phyloP scores from a whole-genome alignment of 2,113 vertebrate species.

The Xenopus laevis region DNA sequence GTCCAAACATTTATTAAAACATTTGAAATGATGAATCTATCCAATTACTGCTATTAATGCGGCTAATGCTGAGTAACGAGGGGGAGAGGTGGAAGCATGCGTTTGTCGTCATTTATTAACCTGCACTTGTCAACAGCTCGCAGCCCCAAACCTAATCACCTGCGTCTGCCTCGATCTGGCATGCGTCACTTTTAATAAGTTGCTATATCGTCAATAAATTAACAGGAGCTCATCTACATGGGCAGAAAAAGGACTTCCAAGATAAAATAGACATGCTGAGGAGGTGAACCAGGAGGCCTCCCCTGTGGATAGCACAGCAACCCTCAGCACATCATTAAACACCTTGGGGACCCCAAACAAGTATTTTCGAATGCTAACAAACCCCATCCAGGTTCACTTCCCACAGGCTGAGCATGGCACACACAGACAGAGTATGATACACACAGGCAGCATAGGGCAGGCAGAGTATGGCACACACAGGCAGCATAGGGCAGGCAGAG shows the following conservation, averaged over 20 bases:
- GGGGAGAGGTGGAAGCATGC: constrained; percentile 67
- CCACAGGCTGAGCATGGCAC: no score
- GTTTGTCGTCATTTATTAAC: constrained; percentile 78
- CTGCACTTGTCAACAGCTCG: constrained; percentile 83
- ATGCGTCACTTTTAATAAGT: constrained; percentile 87
- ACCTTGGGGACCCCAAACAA: no score
- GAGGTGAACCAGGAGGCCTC: no score
- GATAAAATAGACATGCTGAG: neutral
- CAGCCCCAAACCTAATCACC: constrained; percentile 81
- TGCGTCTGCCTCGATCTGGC: constrained; percentile 76
- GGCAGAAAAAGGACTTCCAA: constrained; percentile 1
- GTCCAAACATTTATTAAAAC: constrained; percentile 87
- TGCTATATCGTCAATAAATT: constrained; percentile 81
- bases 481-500: no score
- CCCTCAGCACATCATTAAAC: no score
- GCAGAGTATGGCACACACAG: no score
- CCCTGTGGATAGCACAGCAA: no score
- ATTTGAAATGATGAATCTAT: constrained; percentile 85
- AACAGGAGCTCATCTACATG: constrained; percentile 56
- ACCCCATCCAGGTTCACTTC: no score
- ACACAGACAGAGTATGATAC: no score
- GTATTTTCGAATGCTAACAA: no score
- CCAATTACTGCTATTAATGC: constrained; percentile 86
- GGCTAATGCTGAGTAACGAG: constrained; percentile 85
- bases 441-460: no score